Evolutionary conservation across 1,140 invertebrate species (phyloP).

Genomic region (Drosophila albomicans): DNA sequence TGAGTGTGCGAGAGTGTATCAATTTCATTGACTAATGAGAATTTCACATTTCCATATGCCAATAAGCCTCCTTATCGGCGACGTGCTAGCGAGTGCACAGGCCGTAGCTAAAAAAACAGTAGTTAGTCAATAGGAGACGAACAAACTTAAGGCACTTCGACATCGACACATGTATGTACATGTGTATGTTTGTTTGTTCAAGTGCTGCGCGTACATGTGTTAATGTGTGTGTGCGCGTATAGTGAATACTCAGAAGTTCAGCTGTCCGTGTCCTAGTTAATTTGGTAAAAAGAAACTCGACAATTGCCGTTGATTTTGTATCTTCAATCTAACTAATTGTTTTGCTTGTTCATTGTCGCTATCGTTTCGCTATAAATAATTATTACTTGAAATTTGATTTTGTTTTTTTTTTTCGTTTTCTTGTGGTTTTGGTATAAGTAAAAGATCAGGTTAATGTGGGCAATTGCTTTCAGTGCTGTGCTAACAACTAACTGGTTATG

Average conservation of each 20-base stretch:
- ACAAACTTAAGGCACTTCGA: constrained; percentile 2
- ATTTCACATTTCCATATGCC: constrained; percentile 10
- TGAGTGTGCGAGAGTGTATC: constrained; percentile 1
- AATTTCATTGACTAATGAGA: constrained; percentile 16
- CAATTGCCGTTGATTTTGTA: constrained; percentile 1
- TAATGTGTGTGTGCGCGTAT: background rate
- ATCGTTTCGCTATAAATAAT: constrained; percentile 14
- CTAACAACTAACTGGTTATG: background rate
- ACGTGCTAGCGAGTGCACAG: constrained; percentile 35
- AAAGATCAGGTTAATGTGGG: constrained; percentile 2
- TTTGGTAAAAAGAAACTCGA: constrained; percentile 1
- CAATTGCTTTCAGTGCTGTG: background rate
- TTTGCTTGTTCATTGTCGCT: constrained; percentile 13
- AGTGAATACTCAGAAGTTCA: background rate
- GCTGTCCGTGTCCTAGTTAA: constrained; percentile 28
- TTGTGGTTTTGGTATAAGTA: background rate
- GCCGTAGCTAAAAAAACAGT: background rate
- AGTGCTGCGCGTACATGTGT: background rate
- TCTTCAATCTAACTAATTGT: constrained; percentile 17
- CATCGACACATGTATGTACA: background rate
- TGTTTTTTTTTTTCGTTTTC: background rate
- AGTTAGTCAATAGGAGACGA: constrained; percentile 9
- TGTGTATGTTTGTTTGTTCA: background rate
- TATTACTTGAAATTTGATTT: background rate
- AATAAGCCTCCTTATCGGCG: constrained; percentile 44